Base-by-base conservation (phyloP, 2,888 invertebrate genomes). In the Lumbricus terrestris region DNA sequence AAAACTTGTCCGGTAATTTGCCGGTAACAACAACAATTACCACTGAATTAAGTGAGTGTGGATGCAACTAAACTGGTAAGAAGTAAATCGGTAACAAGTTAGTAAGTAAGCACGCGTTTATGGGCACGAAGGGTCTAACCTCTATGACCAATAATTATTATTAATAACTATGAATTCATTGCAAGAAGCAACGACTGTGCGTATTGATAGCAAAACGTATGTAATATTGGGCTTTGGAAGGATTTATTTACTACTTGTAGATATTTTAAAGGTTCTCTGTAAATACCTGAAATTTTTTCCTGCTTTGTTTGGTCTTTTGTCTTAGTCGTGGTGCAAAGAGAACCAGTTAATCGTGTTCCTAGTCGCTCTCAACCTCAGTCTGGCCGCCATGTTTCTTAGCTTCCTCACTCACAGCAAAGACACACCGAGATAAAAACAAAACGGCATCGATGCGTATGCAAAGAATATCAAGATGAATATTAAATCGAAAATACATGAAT, bases 331-430 rank as follows among this genome's bases (percentile, higher is more conserved):
- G 91, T 91, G 91, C 82, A 88, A 88, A 33, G 88, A 91, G 29
- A 89, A 89, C n/a, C 91, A 91, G 69, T 47, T 91, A 23, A 35
- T 91, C 37, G 40, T 91, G n/a, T 69, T 91, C 35, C 33, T 91
- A 20, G 85, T 91, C 29, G 89, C 90, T 88, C 89, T 91, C 88
- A 91, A 91, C 88, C 91, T 91, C 42, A 69, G 85, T 23, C 83
- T 91, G 23, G 90, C 90, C 37, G 91, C 90, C 82, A 90, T 91
- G 40, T 88, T 88, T 88, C 88, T 88, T 20, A 40, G 37, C 88
- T 47, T 88, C 20, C 47, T 88, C 37, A 47, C 37, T 33, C 88
- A n/a, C 40, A 33, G 47, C n/a, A 88, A 40, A n/a, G 88, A 38
- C n/a, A 16, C 88, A 6, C 18, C 85, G n/a, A 85, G n/a, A 69